Percentiles rank a stretch among this genome's conserved stretches.
phyloP scores from a whole-genome alignment of 2,113 vertebrate species.

The Picathartes gymnocephalus region DNA sequence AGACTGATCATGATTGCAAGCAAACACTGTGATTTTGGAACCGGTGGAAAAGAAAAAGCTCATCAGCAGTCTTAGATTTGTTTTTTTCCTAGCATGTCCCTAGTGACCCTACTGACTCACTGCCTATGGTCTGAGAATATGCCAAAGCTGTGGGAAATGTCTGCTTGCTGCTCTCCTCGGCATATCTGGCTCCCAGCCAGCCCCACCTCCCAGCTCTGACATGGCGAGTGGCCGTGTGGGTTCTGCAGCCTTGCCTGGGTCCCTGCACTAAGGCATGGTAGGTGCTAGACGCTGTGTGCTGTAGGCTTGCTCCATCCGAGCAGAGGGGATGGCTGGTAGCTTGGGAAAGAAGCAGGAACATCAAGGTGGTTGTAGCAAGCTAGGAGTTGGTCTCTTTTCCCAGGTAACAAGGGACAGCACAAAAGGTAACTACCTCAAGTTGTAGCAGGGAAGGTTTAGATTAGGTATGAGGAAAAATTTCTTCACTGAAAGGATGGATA shows the following conservation, averaged over 20 bases:
- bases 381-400: not conserved
- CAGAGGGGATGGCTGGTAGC: not conserved
- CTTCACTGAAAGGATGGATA: not conserved
- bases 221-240: fast-evolving
- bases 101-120: not conserved
- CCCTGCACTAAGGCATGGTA: not conserved
- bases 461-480: not conserved
- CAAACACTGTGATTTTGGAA: not conserved
- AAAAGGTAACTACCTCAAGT: not conserved
- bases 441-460: not conserved
- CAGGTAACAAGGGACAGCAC: not conserved
- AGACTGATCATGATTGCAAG: not conserved
- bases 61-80: not conserved
- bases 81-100: not conserved
- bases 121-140: not conserved
- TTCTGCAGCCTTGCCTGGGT: not conserved
- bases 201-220: not conserved
- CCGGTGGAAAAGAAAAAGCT: not conserved
- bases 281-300: not conserved
- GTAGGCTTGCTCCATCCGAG: not conserved
- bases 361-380: not conserved
- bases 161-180: not conserved
- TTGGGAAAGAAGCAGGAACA: not conserved
- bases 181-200: not conserved
- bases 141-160: not conserved